A percentile compares a stretch with the other conserved stretches of the same genome.
Conservation (phyloP, 2,888 invertebrate species). For the Tachina grossa region DNA sequence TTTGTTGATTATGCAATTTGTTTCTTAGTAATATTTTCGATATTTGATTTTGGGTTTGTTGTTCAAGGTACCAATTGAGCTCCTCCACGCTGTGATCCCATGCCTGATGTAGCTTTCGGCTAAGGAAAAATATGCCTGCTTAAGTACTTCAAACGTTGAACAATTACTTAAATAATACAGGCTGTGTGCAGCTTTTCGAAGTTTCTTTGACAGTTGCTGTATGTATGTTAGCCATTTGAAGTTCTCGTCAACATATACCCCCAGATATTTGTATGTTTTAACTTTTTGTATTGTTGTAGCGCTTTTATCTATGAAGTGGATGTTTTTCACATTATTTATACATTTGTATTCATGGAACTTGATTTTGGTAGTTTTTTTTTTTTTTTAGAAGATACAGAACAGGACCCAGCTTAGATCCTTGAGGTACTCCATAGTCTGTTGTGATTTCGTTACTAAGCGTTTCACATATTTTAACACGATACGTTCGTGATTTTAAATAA, state of each 20-base stretch:
- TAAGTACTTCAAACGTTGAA: not conserved
- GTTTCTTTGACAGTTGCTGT: too few relatives aligned
- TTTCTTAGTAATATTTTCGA: not conserved
- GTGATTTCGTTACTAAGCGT: not conserved
- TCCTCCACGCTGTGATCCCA: not conserved
- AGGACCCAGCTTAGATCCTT: not conserved
- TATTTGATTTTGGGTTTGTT: not conserved
- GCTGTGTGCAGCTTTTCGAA: too few relatives aligned
- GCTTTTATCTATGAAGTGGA: too few relatives aligned
- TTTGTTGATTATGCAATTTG: not conserved
- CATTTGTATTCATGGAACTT: too few relatives aligned
- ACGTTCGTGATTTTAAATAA: not conserved
- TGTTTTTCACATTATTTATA: too few relatives aligned
- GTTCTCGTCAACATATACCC: too few relatives aligned
- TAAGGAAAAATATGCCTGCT: not conserved
- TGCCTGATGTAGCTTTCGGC: not conserved
- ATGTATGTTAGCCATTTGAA: too few relatives aligned
- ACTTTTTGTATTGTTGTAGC: too few relatives aligned
- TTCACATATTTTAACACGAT: not conserved
- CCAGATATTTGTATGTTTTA: too few relatives aligned
- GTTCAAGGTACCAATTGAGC: not conserved
- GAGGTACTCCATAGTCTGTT: not conserved
- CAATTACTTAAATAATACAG: conserved; percentile 2
- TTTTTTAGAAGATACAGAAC: not conserved
- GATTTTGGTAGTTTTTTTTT: too few relatives aligned